These are phyloP conservation scores for Hypolimnas misippus DNA, from an alignment of 2,888 invertebrate species.

Conservation along the genomic window DNA sequence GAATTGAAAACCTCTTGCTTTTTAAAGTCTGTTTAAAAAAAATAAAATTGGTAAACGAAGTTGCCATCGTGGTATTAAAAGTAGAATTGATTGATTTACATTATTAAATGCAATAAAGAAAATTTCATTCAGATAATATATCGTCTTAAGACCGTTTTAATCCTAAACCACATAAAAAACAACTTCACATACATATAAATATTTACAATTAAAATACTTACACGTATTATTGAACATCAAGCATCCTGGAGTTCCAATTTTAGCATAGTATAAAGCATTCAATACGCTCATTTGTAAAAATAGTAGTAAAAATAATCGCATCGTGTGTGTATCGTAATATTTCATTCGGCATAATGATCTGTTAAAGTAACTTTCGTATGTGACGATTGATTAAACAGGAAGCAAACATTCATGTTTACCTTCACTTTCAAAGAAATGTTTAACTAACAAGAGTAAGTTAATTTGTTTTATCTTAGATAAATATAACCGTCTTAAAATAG, in stretches of 20 bases:
- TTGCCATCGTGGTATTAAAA: too few species aligned
- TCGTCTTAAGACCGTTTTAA: too few species aligned
- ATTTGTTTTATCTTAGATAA: too few species aligned
- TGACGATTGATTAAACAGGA: conserved; percentile 24
- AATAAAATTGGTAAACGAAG: too few species aligned
- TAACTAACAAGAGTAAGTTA: neutral
- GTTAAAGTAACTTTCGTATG: neutral
- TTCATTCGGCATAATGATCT: conserved; percentile 13
- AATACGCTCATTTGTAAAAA: conserved; percentile 49
- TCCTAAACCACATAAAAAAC: too few species aligned
- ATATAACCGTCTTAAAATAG: too few species aligned
- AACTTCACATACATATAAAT: neutral
- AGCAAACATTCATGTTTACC: conserved; percentile 13
- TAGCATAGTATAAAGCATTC: conserved; percentile 58
- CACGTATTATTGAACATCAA: conserved; percentile 67
- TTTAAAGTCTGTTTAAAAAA: too few species aligned
- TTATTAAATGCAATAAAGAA: too few species aligned
- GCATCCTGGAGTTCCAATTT: conserved; percentile 59
- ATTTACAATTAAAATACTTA: conserved; percentile 52
- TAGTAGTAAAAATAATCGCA: conserved; percentile 44
- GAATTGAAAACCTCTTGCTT: too few species aligned
- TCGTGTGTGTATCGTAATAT: conserved; percentile 20
- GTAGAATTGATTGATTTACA: too few species aligned
- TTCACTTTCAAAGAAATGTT: neutral
- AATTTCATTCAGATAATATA: too few species aligned